phyloP scores from a whole-genome alignment of 2,113 vertebrate genomes.

The Eclectus roratus region DNA sequence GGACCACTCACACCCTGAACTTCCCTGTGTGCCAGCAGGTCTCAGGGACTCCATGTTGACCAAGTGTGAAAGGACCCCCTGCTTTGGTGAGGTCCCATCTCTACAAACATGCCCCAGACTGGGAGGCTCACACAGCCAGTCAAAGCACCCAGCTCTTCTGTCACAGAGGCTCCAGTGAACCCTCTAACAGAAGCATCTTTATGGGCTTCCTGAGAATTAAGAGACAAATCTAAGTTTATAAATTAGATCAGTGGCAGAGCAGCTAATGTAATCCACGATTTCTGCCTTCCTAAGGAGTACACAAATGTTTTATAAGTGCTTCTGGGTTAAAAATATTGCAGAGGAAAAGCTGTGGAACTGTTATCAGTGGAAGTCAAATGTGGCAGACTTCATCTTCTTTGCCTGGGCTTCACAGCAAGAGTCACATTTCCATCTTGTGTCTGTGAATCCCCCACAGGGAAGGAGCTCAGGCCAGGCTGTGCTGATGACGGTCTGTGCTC shows the following conservation, averaged over 20 bases:
- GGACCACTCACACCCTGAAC: background rate
- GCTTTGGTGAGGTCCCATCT: background rate
- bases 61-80: background rate
- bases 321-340: background rate
- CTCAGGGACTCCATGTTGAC: background rate
- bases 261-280: background rate
- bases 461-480: background rate
- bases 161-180: background rate
- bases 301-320: background rate
- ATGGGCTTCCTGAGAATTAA: background rate
- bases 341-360: background rate
- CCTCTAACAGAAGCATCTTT: background rate
- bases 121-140: fast-evolving
- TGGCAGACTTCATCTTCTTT: background rate
- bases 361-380: background rate
- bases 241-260: background rate
- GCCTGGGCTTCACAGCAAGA: background rate
- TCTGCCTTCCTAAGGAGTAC: background rate
- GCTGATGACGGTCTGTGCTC: fast-evolving
- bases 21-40: fast-evolving
- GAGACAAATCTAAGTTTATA: background rate
- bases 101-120: fast-evolving
- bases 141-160: background rate
- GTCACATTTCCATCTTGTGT: background rate
- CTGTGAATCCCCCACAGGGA: background rate